phyloP scores from a whole-genome alignment of 1,140 invertebrate genomes.

The Ephestia elutella region DNA sequence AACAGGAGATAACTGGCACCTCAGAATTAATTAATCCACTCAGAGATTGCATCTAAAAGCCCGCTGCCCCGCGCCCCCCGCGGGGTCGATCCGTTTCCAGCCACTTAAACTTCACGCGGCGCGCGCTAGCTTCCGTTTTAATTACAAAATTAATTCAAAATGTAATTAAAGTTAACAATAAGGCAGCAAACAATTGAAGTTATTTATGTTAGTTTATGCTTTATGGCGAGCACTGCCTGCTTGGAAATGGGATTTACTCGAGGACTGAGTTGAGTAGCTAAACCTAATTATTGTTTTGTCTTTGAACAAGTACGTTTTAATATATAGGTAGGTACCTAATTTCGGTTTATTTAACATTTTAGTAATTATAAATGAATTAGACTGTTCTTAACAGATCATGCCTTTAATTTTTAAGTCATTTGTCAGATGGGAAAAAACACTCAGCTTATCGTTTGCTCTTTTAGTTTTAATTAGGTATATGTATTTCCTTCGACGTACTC shows the following conservation, averaged over 20 bases:
- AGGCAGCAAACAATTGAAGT: slow-evolving; percentile 73
- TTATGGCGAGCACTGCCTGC: slow-evolving; percentile 41
- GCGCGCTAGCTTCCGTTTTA: slow-evolving; percentile 73
- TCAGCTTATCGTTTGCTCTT: too few relatives aligned
- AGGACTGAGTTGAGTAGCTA: slow-evolving; percentile 19
- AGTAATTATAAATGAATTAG: too few relatives aligned
- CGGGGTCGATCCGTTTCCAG: slow-evolving; percentile 71
- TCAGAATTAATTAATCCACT: slow-evolving; percentile 74
- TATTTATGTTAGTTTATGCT: slow-evolving; percentile 74
- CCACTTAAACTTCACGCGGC: slow-evolving; percentile 73
- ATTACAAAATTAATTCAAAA: slow-evolving; percentile 75
- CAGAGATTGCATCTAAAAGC: slow-evolving; percentile 72
- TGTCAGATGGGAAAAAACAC: too few relatives aligned
- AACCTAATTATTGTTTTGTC: not conserved
- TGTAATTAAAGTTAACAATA: slow-evolving; percentile 75
- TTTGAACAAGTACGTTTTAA: not conserved
- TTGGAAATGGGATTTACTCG: slow-evolving; percentile 36
- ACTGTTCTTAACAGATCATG: too few relatives aligned
- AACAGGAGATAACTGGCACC: slow-evolving; percentile 70
- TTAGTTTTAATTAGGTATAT: too few relatives aligned
- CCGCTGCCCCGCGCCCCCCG: slow-evolving; percentile 38
- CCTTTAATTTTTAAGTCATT: too few relatives aligned
- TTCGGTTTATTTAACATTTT: not conserved
- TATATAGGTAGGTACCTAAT: not conserved
- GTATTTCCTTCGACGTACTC: too few relatives aligned